Conservation (phyloP, 2,888 invertebrate species). For the Latrodectus hesperus region DNA sequence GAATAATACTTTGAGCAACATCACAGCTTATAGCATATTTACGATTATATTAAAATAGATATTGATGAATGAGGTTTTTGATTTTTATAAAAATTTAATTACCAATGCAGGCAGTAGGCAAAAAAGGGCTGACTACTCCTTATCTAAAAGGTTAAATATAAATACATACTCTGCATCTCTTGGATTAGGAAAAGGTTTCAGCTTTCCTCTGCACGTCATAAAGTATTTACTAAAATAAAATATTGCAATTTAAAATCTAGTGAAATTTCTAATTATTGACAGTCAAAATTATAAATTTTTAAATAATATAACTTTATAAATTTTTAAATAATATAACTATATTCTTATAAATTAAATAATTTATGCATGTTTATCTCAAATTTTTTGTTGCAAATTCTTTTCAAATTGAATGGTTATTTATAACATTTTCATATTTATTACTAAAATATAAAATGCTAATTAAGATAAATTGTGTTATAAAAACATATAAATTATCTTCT, state of each 20-base stretch:
- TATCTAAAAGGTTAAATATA: neutral
- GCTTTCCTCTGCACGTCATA: slow-evolving; percentile 80
- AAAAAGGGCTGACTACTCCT: neutral
- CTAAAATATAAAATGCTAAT: too few relatives aligned
- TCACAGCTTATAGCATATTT: too few relatives aligned
- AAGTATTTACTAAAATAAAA: slow-evolving; percentile 80
- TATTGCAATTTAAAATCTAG: too few relatives aligned
- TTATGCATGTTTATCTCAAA: neutral
- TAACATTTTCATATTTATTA: too few relatives aligned
- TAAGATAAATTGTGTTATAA: too few relatives aligned
- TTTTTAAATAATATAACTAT: neutral
- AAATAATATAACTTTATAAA: neutral
- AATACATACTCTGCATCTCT: slow-evolving; percentile 73
- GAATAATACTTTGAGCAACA: too few relatives aligned
- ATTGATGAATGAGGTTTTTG: too few relatives aligned
- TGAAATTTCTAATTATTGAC: too few relatives aligned
- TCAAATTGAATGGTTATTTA: neutral
- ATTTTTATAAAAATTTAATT: too few relatives aligned
- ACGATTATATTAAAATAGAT: too few relatives aligned
- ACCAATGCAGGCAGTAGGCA: too few relatives aligned
- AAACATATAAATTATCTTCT: too few relatives aligned
- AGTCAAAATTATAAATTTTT: slow-evolving; percentile 30
- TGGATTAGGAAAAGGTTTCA: slow-evolving; percentile 72
- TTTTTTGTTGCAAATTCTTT: neutral
- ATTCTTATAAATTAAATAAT: neutral